These are phyloP conservation scores for Paraescarpia echinospica DNA, from an alignment of 1,140 invertebrate genomes.

Conservation along the genomic window DNA sequence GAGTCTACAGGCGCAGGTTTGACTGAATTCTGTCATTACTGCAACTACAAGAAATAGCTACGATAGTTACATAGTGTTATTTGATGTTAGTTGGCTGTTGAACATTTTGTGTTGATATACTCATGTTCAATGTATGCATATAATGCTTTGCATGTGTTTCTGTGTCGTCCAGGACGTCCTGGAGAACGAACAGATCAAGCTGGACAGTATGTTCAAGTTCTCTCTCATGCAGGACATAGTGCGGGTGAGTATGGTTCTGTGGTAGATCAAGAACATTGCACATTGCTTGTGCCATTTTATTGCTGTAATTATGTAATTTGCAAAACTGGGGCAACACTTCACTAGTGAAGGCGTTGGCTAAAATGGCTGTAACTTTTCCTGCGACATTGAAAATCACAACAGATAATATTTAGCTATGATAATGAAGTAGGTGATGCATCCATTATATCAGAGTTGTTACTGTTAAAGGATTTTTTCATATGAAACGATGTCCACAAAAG, in stretches of 20 bases:
- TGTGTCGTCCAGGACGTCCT: slow-evolving; percentile 78
- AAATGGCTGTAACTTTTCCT: too few relatives aligned
- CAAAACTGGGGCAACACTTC: background rate
- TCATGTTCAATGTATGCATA: background rate
- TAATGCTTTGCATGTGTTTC: background rate
- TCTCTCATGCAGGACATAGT: slow-evolving; percentile 89
- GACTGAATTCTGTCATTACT: background rate
- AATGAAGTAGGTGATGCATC: too few relatives aligned
- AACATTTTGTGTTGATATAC: background rate
- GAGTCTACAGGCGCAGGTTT: background rate
- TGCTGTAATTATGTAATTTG: background rate
- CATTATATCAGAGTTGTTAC: too few relatives aligned
- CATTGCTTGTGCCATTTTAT: background rate
- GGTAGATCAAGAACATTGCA: background rate
- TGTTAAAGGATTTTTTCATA: too few relatives aligned
- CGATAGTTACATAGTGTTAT: background rate
- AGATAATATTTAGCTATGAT: too few relatives aligned
- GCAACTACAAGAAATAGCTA: background rate
- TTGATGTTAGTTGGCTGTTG: background rate
- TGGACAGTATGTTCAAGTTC: slow-evolving; percentile 66
- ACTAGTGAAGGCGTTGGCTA: too few relatives aligned
- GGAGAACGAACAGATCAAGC: slow-evolving; percentile 84
- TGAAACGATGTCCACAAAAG: too few relatives aligned
- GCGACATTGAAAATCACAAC: too few relatives aligned
- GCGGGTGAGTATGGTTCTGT: slow-evolving; percentile 61